Base-by-base conservation (phyloP, 2,797 vertebrate genomes). In the Dendrocincla tyrannina region DNA sequence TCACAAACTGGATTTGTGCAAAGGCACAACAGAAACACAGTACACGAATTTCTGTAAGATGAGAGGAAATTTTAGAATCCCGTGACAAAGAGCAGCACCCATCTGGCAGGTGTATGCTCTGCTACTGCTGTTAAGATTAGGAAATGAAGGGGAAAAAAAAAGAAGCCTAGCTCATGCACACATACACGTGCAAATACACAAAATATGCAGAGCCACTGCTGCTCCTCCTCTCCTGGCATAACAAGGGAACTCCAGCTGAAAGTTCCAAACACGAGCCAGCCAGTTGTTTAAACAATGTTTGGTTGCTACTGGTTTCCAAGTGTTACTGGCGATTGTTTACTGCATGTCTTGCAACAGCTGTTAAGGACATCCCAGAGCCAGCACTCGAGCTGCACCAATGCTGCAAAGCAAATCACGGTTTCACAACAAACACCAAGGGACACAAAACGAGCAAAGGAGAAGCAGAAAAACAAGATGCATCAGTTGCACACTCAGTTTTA, bases 221-320 rank as follows among this genome's bases (percentile, higher is more conserved):
- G 64, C 66, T 83, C 41, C 88, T 92, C 86, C 84, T 70, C 68
- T 79, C 47, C 67, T 52, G 72, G 55, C 39, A 23, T 3, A 30
- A 55, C 27, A 50, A 66, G 24, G 18, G 49, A 78, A 74, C 28
- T 68, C 44, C 60, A 85, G 68, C 39, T 85, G 81, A 69, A 94
- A 85, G 75, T 91, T 80, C 74, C 63, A 79, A 79, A 73, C 35
- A 49, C 19, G 46, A 76, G 60, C 13, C 80, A 70, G 39, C 14
- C 78, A 81, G 58, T 73, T 95, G 74, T 64, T 23, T 87, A 85
- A 80, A 91, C 70, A 91, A 24, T 44, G n/a, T 74, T 83, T 77
- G 58, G 92, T 89, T 94, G 84, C 88, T 95, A 90, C 35, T 88
- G 41, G 74, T 69, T 96, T 87, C 91, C 87, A 50, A 85, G 49